Base-by-base conservation (phyloP, 2,888 invertebrate species). In the Athalia cordata region DNA sequence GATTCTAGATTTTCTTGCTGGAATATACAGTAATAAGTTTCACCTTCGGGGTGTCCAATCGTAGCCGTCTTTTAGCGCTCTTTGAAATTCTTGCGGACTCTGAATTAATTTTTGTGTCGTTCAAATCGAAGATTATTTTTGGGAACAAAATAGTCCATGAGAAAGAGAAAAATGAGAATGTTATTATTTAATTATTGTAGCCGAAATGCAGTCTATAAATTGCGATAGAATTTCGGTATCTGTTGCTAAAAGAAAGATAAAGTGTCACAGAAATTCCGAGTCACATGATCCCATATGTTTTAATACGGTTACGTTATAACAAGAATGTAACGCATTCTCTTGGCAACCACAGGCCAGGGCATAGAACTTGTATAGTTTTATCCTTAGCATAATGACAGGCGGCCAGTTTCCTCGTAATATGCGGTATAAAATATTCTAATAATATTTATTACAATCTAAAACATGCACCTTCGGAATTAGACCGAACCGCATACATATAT, bases 311-410 rank as follows among this genome's bases (percentile, higher is more conserved):
- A 45, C 57, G 59, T 47, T 47, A 15, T 29, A 29, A 29, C 9
- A 72, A 59, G 72, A 72, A 72, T 72, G 7, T 59, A 59, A 45
- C 45, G 70, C 70, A 72, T 72, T 72, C 70, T 72, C 47, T 57
- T 13, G 47, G 70, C 45, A 29, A 29, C 29, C 29, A 72, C 57
- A 57, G 57, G 57, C 70, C 57, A 15, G 45, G 57, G n/a, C 80
- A 82, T 78, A 85, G 87, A 87, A 87, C 87, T 88, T 87, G 87
- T 86, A 85, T 15, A 65, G 29, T 29, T 29, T 29, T 13, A 68
- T 29, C 29, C 55, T 72, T 72, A 47, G 59, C 70, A 72, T 72
- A 72, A 72, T 72, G 59, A 72, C 55, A 15, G 47, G 47, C 59
- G n/a, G n/a, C 55, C 9, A 52, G 13, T 72, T 59, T 47, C 57